Evolutionary conservation across 1,140 invertebrate species (phyloP), one percentile per base, ranked within the genome.

Genomic region (Sogatella furcifera): DNA sequence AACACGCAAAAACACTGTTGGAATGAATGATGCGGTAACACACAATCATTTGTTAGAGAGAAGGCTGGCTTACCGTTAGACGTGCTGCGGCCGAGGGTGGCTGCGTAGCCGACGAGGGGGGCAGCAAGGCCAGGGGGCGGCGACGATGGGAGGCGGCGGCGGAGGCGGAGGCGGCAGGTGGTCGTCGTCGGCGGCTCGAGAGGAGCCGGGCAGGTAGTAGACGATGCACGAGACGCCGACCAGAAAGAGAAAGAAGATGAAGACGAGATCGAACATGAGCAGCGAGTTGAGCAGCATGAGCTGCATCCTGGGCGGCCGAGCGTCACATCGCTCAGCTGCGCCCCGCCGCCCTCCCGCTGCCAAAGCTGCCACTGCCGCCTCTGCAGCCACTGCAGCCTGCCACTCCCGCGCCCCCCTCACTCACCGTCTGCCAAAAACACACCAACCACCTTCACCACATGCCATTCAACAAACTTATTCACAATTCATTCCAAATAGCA

Each of bases 261-360:
- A 89, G 71, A 89, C 86, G 71, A 88, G 80, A 76, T 89, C 85
- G 80, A 89, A 89, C 85, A 89, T 88, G 77, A 89, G 82, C 71
- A 89, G 80, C 67, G 86, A 88, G 76, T 89, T 89, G 75, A 88
- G 80, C 78, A 84, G 86, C 81, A 88, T 78, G 70, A 89, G 77
- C 81, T 83, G 85, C 87, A 89, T 89, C 69, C 55, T 56, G 55
- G 14, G 5, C 11, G 11, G 31, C 19, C 22, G 55, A 31, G 22
- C 55, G 11, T 56, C 55, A 56, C 55, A 41, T 41, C 55, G 55
- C 28, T 19, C 38, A 41, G 14, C 53, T 31, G 55, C 24, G 54
- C 5, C 54, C 28, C 24, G 21, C 28, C 2, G 22, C 54, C 11
- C 5, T 14, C 15, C 9, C 54, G 9, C 31, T 17, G 5, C n/a